These are phyloP conservation scores for Fregata magnificens DNA, from an alignment of 2,113 vertebrate genomes.

Conservation along the genomic window DNA sequence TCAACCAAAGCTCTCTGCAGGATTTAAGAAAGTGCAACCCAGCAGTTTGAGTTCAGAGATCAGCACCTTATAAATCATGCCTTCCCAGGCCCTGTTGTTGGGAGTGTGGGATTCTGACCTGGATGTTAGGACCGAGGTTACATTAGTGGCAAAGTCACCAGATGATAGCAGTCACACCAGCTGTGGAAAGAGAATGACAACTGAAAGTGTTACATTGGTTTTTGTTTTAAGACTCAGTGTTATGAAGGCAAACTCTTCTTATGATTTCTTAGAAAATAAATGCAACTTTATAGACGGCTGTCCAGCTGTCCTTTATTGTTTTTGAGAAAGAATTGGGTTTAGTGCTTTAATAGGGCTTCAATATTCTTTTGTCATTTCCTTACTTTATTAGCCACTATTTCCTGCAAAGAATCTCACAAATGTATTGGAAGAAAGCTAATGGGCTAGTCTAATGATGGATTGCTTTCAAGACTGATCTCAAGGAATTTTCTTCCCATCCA, in stretches of 20 bases:
- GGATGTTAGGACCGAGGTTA: not conserved
- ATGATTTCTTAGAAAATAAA: not conserved
- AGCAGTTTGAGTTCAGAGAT: constrained; percentile 57
- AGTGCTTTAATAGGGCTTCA: not conserved
- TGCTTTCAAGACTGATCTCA: constrained; percentile 14
- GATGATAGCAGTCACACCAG: not conserved
- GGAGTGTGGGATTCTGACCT: not conserved
- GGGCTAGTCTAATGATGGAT: not conserved
- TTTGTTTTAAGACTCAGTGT: accelerated
- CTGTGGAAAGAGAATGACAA: constrained; percentile 21
- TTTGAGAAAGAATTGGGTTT: not conserved
- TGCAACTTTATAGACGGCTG: not conserved
- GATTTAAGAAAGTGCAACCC: not conserved
- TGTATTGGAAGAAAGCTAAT: constrained; percentile 26
- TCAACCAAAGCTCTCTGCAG: not conserved
- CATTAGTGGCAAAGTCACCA: not conserved
- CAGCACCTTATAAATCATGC: not conserved
- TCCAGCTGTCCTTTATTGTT: not conserved
- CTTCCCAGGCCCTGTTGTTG: not conserved
- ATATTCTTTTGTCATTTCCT: constrained; percentile 30
- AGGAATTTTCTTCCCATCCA: constrained; percentile 3
- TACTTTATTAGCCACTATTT: constrained; percentile 30
- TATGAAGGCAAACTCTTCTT: not conserved
- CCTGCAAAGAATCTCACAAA: constrained; percentile 8
- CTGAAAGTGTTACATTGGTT: not conserved